These are phyloP conservation scores for Drosophila paranaensis DNA, from an alignment of 2,888 invertebrate species.

Conservation along the genomic window DNA sequence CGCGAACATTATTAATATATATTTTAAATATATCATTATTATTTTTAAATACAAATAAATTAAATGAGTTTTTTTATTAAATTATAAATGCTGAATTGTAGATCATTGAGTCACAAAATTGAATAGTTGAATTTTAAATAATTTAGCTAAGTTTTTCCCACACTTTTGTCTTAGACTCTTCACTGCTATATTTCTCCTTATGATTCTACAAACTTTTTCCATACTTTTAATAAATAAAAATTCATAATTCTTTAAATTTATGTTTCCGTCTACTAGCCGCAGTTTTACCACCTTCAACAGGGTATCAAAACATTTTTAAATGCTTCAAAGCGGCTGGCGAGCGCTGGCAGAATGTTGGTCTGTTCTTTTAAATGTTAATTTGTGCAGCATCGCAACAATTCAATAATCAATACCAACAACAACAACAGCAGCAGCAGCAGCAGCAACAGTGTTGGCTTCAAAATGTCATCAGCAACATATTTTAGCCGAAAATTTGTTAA, in stretches of 20 bases:
- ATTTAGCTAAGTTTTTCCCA: too few relatives aligned
- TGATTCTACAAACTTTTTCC: too few relatives aligned
- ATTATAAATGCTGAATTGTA: too few relatives aligned
- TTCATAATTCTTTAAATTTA: neutral
- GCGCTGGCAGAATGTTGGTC: slow-evolving; percentile 62
- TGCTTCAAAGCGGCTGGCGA: slow-evolving; percentile 38
- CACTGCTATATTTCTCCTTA: too few relatives aligned
- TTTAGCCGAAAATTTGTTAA: slow-evolving; percentile 36
- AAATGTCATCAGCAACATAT: slow-evolving; percentile 64
- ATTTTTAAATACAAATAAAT: too few relatives aligned
- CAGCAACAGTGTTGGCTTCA: slow-evolving; percentile 27
- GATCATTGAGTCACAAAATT: too few relatives aligned
- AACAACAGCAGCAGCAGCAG: slow-evolving; percentile 24
- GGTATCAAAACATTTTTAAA: slow-evolving; percentile 41
- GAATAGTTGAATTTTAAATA: too few relatives aligned
- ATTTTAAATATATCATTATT: too few relatives aligned
- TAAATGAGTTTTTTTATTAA: too few relatives aligned
- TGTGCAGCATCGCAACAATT: slow-evolving; percentile 68
- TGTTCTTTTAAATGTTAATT: slow-evolving; percentile 69
- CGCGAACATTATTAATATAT: too few relatives aligned
- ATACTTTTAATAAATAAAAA: too few relatives aligned
- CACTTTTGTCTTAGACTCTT: too few relatives aligned
- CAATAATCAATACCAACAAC: slow-evolving; percentile 65
- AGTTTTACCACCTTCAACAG: slow-evolving; percentile 2
- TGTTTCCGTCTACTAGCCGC: neutral